Evolutionary conservation across 2,113 vertebrate genomes (phyloP).

Genomic region (Verasper variegatus): DNA sequence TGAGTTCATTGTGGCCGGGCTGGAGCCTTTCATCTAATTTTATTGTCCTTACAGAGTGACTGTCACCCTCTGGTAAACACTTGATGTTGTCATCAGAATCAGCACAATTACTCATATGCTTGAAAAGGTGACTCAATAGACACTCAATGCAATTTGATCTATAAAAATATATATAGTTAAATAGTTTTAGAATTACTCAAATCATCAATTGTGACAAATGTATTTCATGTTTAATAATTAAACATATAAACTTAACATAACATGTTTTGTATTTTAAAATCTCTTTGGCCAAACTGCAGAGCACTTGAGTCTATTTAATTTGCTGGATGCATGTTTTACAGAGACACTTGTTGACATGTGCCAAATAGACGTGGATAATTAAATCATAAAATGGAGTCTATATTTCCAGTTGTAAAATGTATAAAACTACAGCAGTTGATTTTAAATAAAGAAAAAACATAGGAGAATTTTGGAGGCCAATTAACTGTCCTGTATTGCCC

Average conservation of each 20-base stretch:
- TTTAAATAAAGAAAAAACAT: not conserved
- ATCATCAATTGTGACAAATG: no score
- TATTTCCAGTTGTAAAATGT: not conserved
- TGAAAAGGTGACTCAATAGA: conserved; percentile 56
- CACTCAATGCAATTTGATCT: conserved; percentile 10
- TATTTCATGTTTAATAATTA: no score
- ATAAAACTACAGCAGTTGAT: not conserved
- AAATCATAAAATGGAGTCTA: not conserved
- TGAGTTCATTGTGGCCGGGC: conserved; percentile 76
- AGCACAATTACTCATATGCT: conserved; percentile 76
- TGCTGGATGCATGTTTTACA: no score
- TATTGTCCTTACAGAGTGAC: conserved; percentile 74
- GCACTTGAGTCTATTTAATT: no score
- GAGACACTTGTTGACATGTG: not conserved
- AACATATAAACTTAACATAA: no score
- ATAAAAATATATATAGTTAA: conserved; percentile 10
- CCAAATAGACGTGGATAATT: not conserved
- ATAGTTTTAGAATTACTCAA: no score
- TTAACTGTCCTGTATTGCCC: no score
- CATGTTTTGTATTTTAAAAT: not conserved
- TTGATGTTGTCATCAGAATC: conserved; percentile 77
- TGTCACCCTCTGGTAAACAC: conserved; percentile 79
- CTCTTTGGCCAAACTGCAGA: no score
- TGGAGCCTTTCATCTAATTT: conserved; percentile 76
- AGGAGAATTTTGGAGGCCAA: not conserved